Conservation (phyloP, 2,888 invertebrate genomes). For the Aspidapion aeneum region DNA sequence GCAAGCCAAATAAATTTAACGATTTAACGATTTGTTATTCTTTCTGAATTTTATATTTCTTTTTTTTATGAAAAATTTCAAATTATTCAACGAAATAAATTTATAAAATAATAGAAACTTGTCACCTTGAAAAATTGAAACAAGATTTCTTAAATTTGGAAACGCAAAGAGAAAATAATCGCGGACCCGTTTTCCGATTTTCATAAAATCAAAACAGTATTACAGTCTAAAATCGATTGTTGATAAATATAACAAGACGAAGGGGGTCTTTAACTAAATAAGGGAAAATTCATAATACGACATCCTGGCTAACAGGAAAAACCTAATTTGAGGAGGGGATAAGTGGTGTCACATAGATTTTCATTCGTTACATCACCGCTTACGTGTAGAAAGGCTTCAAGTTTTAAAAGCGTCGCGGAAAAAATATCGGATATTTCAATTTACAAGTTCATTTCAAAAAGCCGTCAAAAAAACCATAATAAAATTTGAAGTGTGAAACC, state of each 20-base stretch:
- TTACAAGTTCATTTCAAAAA: too few species aligned
- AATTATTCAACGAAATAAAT: too few species aligned
- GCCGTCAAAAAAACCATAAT: too few species aligned
- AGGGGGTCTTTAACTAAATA: background rate
- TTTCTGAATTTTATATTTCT: too few species aligned
- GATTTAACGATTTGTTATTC: too few species aligned
- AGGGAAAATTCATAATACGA: background rate
- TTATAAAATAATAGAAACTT: too few species aligned
- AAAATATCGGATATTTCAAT: too few species aligned
- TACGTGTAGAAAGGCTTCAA: too few species aligned
- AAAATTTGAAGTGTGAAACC: too few species aligned
- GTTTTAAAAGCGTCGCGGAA: too few species aligned
- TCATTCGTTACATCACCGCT: background rate
- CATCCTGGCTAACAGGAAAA: background rate
- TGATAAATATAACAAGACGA: background rate
- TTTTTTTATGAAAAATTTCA: too few species aligned
- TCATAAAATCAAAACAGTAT: background rate
- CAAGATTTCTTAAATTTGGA: constrained; percentile 26
- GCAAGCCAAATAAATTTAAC: too few species aligned
- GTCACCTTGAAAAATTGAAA: background rate
- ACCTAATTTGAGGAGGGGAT: background rate
- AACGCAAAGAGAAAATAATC: constrained; percentile 27
- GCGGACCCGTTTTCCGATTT: background rate
- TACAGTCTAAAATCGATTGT: background rate
- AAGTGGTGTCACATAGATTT: background rate